Conservation (phyloP, 1,140 invertebrate genomes). For the Anoplolepis gracilipes region DNA sequence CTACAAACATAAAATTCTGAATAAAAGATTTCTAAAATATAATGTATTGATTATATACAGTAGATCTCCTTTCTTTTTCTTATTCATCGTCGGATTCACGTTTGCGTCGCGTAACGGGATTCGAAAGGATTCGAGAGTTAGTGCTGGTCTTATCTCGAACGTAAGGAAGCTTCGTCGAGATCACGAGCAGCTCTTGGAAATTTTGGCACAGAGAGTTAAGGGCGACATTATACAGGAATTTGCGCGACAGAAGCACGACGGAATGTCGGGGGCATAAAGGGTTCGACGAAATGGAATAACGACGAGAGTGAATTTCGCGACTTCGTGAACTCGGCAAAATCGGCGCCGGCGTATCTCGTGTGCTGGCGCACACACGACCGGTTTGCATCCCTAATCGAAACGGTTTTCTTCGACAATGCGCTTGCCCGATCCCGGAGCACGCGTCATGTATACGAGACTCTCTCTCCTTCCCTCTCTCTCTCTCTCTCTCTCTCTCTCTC, state of each 20-base stretch:
- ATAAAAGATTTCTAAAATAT: conserved; percentile 21
- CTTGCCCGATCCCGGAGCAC: conserved; percentile 72
- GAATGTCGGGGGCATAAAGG: too few relatives aligned
- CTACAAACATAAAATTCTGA: too few relatives aligned
- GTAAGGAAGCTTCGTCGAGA: not conserved
- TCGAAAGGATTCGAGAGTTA: not conserved
- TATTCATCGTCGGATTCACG: not conserved
- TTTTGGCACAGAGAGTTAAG: not conserved
- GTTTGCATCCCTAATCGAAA: conserved; percentile 55
- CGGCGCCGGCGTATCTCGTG: not conserved
- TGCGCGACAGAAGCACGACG: not conserved
- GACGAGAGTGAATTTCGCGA: not conserved
- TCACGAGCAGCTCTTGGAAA: not conserved
- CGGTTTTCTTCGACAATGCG: conserved; percentile 61
- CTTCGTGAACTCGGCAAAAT: not conserved
- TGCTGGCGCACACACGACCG: conserved; percentile 26
- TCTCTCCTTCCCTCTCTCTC: conserved; percentile 38
- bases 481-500: conserved; percentile 18
- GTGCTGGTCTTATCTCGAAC: too few relatives aligned
- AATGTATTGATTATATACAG: conserved; percentile 19
- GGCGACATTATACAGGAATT: not conserved
- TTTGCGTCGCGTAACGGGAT: conserved; percentile 6
- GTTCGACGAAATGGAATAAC: too few relatives aligned
- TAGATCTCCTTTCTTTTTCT: conserved; percentile 5
- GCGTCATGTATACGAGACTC: conserved; percentile 60